Evolutionary conservation across 2,797 vertebrate genomes (phyloP), one percentile per base, ranked within the genome.

Genomic region (Phataginus tetradactyla): DNA sequence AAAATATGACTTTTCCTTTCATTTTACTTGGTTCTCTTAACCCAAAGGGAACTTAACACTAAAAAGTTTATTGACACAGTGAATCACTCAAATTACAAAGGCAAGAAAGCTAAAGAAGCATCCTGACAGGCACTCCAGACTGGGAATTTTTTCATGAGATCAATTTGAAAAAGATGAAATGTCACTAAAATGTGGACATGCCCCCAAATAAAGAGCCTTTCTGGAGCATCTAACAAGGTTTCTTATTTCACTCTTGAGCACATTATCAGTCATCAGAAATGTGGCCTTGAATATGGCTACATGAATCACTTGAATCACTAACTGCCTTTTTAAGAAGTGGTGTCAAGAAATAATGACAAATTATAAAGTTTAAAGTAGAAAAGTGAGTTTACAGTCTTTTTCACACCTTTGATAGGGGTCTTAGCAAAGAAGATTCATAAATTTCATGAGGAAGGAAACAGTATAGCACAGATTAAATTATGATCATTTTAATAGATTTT

Each of bases 1-100:
- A 68, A 57, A 75, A 12, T 68, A n/a, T 68, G 51, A 90, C 53
- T 85, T 90, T 78, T 78, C 42, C 29, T 74, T 90, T 71, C 34
- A 29, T 69, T 90, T 85, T 78, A 85, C 34, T 78, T 39, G 75
- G 78, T 83, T 77, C 55, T 78, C 42, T 94, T 71, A 90, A 59
- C 53, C 29, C 34, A 34, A 78, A 29, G 42, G 42, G 21, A 39
- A 84, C 53, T n/a, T 78, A 63, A 59, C 53, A 12, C 13, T 77
- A 17, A 80, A 37, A 42, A 27, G 9, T 79, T 85, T 79, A 79
- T 64, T 79, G 74, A 55, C 37, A 63, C 8, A 18, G 7, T 86
- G 45, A 72, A 72, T 37, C 20, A 25, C 64, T 79, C 55, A 72
- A 15, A 64, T 86, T 63, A 72, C 17, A 45, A 79, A 64, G 25